phyloP scores from a whole-genome alignment of 2,888 invertebrate genomes.

The Heterodera filipjevi region DNA sequence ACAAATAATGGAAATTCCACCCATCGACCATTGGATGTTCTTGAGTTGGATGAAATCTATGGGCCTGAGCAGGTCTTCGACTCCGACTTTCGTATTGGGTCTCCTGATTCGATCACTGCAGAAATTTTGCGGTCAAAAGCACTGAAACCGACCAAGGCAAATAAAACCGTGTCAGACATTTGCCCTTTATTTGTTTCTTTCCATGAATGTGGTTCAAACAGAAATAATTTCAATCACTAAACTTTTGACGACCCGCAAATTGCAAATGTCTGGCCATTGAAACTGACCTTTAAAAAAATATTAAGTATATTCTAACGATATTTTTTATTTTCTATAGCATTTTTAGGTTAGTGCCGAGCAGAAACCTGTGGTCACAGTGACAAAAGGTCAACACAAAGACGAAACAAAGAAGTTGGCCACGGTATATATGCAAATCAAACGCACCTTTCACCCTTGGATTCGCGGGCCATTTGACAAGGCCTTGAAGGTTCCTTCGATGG shows the following conservation, averaged over 20 bases:
- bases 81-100: not conserved
- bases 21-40: not conserved
- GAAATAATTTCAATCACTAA: too few species aligned
- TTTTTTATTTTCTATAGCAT: not conserved
- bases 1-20: not conserved
- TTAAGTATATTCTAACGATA: too few species aligned
- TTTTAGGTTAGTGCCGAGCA: not conserved
- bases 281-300: too few species aligned
- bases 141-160: not conserved
- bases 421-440: conserved; percentile 2
- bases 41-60: not conserved
- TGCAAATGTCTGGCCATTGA: not conserved
- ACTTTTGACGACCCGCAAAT: too few species aligned
- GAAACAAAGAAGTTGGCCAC: not conserved
- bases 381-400: not conserved
- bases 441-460: not conserved
- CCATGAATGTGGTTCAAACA: too few species aligned
- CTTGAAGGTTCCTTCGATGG: too few species aligned
- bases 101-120: not conserved
- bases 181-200: too few species aligned
- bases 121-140: not conserved
- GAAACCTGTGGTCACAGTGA: not conserved
- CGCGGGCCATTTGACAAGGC: not conserved
- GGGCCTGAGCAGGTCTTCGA: not conserved
- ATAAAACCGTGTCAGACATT: too few species aligned